A percentile compares a stretch with the other conserved stretches of the same genome.
phyloP scores from a whole-genome alignment of 64 coral and sea anemone species.

The Catalaphyllia jardinei region DNA sequence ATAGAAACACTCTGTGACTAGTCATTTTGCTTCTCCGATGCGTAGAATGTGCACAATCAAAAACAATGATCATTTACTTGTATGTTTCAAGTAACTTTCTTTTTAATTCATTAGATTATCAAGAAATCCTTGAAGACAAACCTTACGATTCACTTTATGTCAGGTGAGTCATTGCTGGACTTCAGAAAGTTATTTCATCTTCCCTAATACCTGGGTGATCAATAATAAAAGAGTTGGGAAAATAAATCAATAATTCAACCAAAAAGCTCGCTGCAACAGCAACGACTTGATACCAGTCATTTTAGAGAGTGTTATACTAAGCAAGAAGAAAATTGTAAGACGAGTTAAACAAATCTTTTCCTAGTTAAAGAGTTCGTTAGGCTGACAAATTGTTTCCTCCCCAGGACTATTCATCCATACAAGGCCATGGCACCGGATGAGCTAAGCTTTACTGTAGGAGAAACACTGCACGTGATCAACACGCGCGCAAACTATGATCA shows the following conservation, averaged over 20 bases:
- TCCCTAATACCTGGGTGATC: not conserved
- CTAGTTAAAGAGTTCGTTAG: too few species aligned
- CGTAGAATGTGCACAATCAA: not conserved
- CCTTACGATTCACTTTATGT: slow-evolving; percentile 89
- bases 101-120: slow-evolving; percentile 42
- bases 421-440: slow-evolving; percentile 82
- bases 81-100: not conserved
- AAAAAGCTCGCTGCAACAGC: too few species aligned
- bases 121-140: slow-evolving; percentile 64
- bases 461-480: slow-evolving; percentile 93
- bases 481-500: slow-evolving; percentile 95
- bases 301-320: too few species aligned
- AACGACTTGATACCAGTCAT: too few species aligned
- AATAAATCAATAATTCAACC: too few species aligned
- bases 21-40: not conserved
- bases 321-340: too few species aligned
- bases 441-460: slow-evolving; percentile 86
- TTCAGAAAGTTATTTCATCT: not conserved
- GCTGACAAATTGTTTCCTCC: not conserved
- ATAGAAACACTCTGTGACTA: too few species aligned
- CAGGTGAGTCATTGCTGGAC: slow-evolving; percentile 18
- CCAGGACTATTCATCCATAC: slow-evolving; percentile 85
- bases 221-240: not conserved
- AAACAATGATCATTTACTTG: too few species aligned
- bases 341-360: too few species aligned